These are phyloP conservation scores for Actenoides hombroni DNA, from an alignment of 2,113 vertebrate genomes.

Conservation along the genomic window DNA sequence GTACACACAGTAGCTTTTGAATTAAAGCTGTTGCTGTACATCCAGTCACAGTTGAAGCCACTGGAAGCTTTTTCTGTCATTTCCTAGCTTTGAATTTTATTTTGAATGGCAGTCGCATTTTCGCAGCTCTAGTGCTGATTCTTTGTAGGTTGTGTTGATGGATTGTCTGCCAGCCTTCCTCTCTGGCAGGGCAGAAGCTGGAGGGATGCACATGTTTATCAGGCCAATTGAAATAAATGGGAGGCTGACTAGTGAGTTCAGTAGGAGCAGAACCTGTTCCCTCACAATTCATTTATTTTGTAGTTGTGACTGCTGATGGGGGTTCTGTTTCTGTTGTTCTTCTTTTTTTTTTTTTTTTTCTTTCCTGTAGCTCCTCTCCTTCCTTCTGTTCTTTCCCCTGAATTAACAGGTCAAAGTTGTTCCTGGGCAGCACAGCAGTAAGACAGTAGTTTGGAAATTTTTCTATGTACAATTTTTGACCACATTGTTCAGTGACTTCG, in stretches of 20 bases:
- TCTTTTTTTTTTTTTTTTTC: not conserved
- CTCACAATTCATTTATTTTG: not conserved
- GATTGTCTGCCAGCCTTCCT: constrained; percentile 37
- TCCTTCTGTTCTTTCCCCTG: rapidly evolving
- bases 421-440: not conserved
- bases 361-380: not conserved
- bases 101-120: constrained; percentile 31
- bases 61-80: constrained; percentile 23
- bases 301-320: not conserved
- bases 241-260: not conserved
- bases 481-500: not conserved
- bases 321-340: not conserved
- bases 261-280: not conserved
- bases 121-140: not conserved
- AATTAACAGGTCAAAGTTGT: not conserved
- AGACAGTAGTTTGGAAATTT: not conserved
- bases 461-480: not conserved
- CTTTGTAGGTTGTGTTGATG: constrained; percentile 12
- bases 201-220: not conserved
- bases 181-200: not conserved
- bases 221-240: not conserved
- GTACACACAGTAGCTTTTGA: not conserved
- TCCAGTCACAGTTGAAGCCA: not conserved
- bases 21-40: not conserved
- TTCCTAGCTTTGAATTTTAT: constrained; percentile 30